Percentiles rank a stretch among this genome's conserved stretches.
These are phyloP conservation scores for Grammomys dolichurus DNA, from an alignment of 2,113 vertebrate genomes.

Conservation along the genomic window DNA sequence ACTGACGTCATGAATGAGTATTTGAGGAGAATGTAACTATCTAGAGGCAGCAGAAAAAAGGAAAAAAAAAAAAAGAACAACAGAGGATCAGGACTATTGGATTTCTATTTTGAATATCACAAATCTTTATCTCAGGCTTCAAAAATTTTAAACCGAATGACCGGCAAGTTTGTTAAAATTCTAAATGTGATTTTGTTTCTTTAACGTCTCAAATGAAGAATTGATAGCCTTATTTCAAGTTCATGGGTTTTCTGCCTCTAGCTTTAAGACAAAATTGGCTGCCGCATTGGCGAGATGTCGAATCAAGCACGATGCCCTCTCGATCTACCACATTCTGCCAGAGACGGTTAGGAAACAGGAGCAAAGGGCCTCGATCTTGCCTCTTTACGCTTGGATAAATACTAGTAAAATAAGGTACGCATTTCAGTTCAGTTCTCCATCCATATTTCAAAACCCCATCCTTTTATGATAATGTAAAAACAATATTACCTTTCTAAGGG, in stretches of 20 bases:
- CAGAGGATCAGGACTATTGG: not conserved
- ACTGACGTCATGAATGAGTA: not conserved
- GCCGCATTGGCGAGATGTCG: conserved; percentile 93
- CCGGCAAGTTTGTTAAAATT: conserved; percentile 49
- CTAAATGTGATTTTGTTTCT: conserved; percentile 41
- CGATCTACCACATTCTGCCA: conserved; percentile 91
- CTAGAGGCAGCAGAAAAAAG: not conserved
- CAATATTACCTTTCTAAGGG: not conserved
- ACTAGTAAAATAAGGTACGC: conserved; percentile 90
- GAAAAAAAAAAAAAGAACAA: not conserved
- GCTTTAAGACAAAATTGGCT: conserved; percentile 93
- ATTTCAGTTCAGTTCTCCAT: conserved; percentile 36
- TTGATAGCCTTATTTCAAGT: conserved; percentile 40
- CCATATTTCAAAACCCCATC: not conserved
- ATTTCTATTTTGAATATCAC: conserved; percentile 42
- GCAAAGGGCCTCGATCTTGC: conserved; percentile 89
- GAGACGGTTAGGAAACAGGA: conserved; percentile 90
- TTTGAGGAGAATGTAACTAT: not conserved
- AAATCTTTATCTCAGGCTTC: conserved; percentile 47
- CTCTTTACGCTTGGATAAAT: conserved; percentile 93
- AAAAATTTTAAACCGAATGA: conserved; percentile 48
- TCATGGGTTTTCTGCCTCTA: conserved; percentile 79
- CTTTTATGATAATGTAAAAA: conserved; percentile 37
- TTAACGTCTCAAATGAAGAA: conserved; percentile 46
- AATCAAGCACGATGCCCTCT: conserved; percentile 91